Base-by-base conservation (phyloP, 2,888 invertebrate species). In the Bellardia bayeri region DNA sequence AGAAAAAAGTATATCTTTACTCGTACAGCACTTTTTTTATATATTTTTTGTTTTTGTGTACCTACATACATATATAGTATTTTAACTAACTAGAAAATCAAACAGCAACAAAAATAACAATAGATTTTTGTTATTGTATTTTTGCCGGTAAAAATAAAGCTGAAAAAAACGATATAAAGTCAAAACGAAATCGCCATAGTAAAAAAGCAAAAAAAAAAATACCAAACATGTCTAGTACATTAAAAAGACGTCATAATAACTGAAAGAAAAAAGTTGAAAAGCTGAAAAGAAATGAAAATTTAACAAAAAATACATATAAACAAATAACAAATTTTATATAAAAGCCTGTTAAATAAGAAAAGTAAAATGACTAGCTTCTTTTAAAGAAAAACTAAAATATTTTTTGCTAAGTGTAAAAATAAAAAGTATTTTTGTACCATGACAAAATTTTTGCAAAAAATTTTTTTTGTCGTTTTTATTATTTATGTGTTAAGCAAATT, bases 111-210 rank as follows among this genome's bases (percentile, higher is more conserved):
- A 66, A 82, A 82, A 76, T 58, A 71, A 74, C 54, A 87, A 83
- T 76, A 76, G 61, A 85, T 51, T 81, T 75, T 72, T 87, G 75
- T 78, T 87, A 74, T 85, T 85, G 78, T 64, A 69, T 40, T 54
- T 85, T 85, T 85, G 87, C 87, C 87, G 87, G 87, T 85, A 87
- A 85, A 87, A 87, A 87, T 82, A 83, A 83, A 71, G 9, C 16
- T 66, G 69, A 37, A 69, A 76, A 63, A 64, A 72, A 69, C 37
- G 16, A 45, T n/a, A 45, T 13, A 45, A 66, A 56, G 71, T 16
- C 51, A 78, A 66, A 80, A 45, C 30, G 63, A 63, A 75, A 75
- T 56, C 13, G 69, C 58, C 66, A 82, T 74, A 69, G 37, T 37
- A 16, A 82, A 87, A 69, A 45, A 49, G 33, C 68, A 61, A 33